Base-by-base conservation (phyloP, 2,113 vertebrate species). In the Larimichthys polyactis region DNA sequence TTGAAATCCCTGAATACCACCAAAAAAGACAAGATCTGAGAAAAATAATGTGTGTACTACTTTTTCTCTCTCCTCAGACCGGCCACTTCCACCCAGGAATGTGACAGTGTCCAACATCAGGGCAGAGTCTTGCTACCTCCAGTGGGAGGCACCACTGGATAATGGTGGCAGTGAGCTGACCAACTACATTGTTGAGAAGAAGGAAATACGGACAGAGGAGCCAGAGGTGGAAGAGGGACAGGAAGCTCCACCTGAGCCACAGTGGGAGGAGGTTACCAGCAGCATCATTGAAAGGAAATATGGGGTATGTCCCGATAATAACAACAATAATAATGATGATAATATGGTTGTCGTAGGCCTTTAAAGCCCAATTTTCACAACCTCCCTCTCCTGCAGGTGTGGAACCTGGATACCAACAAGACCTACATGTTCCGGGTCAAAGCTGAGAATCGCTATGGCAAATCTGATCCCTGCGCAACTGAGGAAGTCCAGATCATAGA, bases 121-220 rank as follows among this genome's bases (percentile, higher is more conserved):
- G 93, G 96, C 96, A 3, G 95, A 97, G 86, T 98, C 96, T 55
- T 99, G 98, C 90, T 96, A 94, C 71, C 94, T 99, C 68, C 95
- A 95, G 0, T 99, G 98, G 97, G 97, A 99, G 49, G 91, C 95
- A 0, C 98, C 98, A 40, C 89, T 96, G 66, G 97, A 99, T 89
- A 95, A 97, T 60, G 98, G 98, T 48, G 98, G 98, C 92, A 99
- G 97, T 92, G 97, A 98, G 89, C 96, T 99, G 82, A 97, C 97
- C 14, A 99, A 99, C 91, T 99, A 99, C 80, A 94, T 99, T 73
- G 92, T 99, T 84, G 98, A 99, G 88, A 98, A 95, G 90, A 97
- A 95, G 59, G 95, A 98, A 4, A 71, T 92, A 36, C 12, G 71
- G 27, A 80, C 77, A 64, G 92, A 90, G 11, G 79, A 86, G 29